Evolutionary conservation across 1,140 invertebrate genomes (phyloP).

Genomic region (Penaeus indicus): DNA sequence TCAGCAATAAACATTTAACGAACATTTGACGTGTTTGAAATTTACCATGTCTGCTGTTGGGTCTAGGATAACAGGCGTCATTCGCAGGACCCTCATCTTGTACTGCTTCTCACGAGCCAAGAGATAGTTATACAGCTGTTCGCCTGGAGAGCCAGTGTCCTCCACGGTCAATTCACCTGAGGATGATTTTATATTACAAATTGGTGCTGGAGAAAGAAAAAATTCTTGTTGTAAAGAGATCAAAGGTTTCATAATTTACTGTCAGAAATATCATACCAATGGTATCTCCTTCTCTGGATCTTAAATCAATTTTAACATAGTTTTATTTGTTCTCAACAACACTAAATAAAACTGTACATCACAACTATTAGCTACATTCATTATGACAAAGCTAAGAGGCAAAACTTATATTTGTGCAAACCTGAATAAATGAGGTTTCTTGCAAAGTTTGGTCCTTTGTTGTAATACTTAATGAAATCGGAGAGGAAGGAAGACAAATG

Average conservation of each 20-base stretch:
- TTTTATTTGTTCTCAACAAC: constrained; percentile 19
- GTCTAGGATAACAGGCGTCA: constrained; percentile 73
- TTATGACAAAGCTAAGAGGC: neutral
- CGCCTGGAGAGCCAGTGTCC: constrained; percentile 77
- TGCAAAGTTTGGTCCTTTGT: constrained; percentile 85
- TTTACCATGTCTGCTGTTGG: constrained; percentile 59
- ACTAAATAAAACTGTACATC: neutral
- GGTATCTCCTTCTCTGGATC: too few species aligned
- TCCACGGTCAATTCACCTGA: constrained; percentile 76
- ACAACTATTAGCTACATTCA: neutral
- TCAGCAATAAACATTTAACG: too few species aligned
- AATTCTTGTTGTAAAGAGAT: too few species aligned
- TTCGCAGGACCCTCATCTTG: constrained; percentile 79
- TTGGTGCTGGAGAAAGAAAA: neutral
- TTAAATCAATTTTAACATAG: too few species aligned
- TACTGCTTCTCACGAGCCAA: constrained; percentile 80
- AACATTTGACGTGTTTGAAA: too few species aligned
- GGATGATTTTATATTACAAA: constrained; percentile 67
- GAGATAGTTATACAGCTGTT: constrained; percentile 82
- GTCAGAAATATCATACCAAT: too few species aligned
- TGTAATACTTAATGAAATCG: constrained; percentile 88
- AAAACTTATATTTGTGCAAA: constrained; percentile 68
- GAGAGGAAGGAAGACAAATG: constrained; percentile 84
- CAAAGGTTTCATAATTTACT: too few species aligned
- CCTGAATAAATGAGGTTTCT: constrained; percentile 83